Evolutionary conservation across 2,797 vertebrate genomes (phyloP), one percentile per base, ranked within the genome.

Genomic region (Squalus acanthias): DNA sequence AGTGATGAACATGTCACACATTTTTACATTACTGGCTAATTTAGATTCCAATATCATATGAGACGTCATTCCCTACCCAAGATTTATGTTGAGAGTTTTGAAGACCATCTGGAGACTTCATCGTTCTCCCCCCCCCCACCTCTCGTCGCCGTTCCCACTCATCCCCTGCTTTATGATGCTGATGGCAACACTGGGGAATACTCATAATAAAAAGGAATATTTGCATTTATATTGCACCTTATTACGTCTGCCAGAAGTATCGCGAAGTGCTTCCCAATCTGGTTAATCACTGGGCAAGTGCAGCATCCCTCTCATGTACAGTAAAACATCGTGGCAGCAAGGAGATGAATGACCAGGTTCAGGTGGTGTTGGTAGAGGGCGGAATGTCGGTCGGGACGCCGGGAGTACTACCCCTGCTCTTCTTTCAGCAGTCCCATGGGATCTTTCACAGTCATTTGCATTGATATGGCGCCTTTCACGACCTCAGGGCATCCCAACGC

Each of bases 11-110:
- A 9, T 92, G 57, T 67, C 89, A 92, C 89, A 92, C 60, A 26
- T 89, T 60, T 60, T 89, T 89, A 60, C 53, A 92, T 92, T 92
- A 65, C 89, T 39, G 60, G 89, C 89, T 92, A 65, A 92, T 92
- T 92, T 92, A 92, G 89, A 92, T 92, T 92, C 60, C 15, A 57
- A 63, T 91, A n/a, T 91, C 10, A 15, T 15, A 17, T 91, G 53
- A 39, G n/a, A n/a, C 17, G 15, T 15, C 15, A 33, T 67, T 65
- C 60, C 60, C 0, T 3, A 9, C 10, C 53, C 26, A 33, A 33
- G 89, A 92, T 92, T 65, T 17, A 92, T 92, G 60, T 33, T 9
- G 15, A 9, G 82, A 67, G 63, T 7, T 67, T 65, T 39, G 15
- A 63, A 65, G 33, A 67, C 29, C 89, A 92, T 65, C 89, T 92